These are phyloP conservation scores for Harpagoxenus sublaevis DNA, from an alignment of 2,888 invertebrate genomes.

Conservation along the genomic window DNA sequence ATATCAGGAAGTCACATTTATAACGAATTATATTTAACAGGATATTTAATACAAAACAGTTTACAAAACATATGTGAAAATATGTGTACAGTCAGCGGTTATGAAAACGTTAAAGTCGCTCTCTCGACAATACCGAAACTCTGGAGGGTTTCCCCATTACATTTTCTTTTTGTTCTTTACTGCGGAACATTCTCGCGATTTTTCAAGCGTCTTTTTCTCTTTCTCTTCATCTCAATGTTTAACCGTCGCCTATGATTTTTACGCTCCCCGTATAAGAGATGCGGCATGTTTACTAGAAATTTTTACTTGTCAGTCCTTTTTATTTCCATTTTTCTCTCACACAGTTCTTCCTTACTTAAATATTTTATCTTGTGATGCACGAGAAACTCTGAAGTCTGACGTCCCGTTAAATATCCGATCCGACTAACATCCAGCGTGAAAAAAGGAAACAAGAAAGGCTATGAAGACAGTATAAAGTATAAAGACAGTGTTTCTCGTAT, in stretches of 20 bases:
- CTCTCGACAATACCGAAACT: neutral
- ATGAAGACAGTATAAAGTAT: neutral
- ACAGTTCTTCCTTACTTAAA: slow-evolving; percentile 19
- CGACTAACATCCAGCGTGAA: neutral
- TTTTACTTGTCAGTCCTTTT: slow-evolving; percentile 28
- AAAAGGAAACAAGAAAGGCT: slow-evolving; percentile 5
- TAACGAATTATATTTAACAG: neutral
- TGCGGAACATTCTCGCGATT: slow-evolving; percentile 6
- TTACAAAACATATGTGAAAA: neutral
- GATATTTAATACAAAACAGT: neutral
- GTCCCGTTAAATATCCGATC: slow-evolving; percentile 22
- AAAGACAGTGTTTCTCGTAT: neutral
- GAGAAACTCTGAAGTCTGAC: slow-evolving; percentile 35
- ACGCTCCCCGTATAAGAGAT: slow-evolving; percentile 27
- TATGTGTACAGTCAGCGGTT: neutral
- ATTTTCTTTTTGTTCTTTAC: slow-evolving; percentile 2
- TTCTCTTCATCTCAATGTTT: slow-evolving; percentile 30
- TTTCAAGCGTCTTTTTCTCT: neutral
- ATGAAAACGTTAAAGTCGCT: neutral
- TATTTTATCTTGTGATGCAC: slow-evolving; percentile 38
- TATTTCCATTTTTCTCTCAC: slow-evolving; percentile 24
- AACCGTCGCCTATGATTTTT: slow-evolving; percentile 31
- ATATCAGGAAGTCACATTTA: neutral
- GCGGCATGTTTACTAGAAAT: slow-evolving; percentile 25
- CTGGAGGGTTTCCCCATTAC: slow-evolving; percentile 4